A percentile compares a stretch with the other conserved stretches of the same genome.
phyloP scores from a whole-genome alignment of 2,113 vertebrate genomes.

The Triplophysa rosa region DNA sequence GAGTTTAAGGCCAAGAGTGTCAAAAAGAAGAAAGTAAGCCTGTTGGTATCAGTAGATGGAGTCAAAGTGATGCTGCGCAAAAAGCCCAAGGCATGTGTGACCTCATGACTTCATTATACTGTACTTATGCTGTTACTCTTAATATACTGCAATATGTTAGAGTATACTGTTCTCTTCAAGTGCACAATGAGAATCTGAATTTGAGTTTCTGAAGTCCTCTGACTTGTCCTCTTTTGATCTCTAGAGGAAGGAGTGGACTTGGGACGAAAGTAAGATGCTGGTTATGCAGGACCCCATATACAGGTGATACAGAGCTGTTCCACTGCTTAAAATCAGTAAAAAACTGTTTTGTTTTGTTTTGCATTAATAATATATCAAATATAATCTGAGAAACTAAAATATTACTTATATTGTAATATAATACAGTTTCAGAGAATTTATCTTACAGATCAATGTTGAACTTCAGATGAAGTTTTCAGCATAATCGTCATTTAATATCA shows the following conservation, averaged over 20 bases:
- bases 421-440: too few relatives aligned
- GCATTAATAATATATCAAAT: too few relatives aligned
- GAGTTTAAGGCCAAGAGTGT: slow-evolving; percentile 92
- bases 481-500: too few relatives aligned
- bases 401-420: too few relatives aligned
- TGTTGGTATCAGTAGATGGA: slow-evolving; percentile 83
- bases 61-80: slow-evolving; percentile 82
- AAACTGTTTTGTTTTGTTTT: too few relatives aligned
- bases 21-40: slow-evolving; percentile 89
- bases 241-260: slow-evolving; percentile 85
- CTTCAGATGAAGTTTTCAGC: too few relatives aligned
- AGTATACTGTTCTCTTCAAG: not conserved
- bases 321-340: not conserved
- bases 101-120: too few relatives aligned
- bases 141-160: too few relatives aligned
- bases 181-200: not conserved
- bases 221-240: slow-evolving; percentile 36
- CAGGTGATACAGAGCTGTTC: slow-evolving; percentile 67
- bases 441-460: too few relatives aligned
- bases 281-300: slow-evolving; percentile 83
- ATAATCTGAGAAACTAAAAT: too few relatives aligned
- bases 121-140: too few relatives aligned
- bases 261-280: slow-evolving; percentile 83
- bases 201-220: not conserved
- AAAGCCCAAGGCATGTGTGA: slow-evolving; percentile 78